phyloP scores from a whole-genome alignment of 2,888 invertebrate species.

The Dolichomitus sp. region DNA sequence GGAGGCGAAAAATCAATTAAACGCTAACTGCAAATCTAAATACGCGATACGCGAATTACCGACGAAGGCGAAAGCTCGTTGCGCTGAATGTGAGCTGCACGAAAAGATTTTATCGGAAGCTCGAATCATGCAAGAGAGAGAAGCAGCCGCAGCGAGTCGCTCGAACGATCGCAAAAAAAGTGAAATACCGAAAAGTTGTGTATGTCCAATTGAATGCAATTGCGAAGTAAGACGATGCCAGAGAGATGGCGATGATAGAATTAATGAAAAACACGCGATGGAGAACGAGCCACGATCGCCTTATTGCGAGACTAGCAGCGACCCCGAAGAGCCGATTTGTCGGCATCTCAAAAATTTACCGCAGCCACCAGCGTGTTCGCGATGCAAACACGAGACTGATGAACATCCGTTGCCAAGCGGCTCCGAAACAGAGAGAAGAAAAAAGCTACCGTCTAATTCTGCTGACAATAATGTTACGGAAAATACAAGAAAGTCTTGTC shows the following conservation, averaged over 20 bases:
- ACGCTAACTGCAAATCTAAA: conserved; percentile 78
- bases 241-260: conserved; percentile 10
- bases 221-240: conserved; percentile 70
- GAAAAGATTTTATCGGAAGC: conserved; percentile 60
- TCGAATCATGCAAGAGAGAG: conserved; percentile 2
- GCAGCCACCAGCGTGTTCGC: neutral
- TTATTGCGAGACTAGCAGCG: conserved; percentile 49
- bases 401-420: conserved; percentile 1
- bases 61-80: conserved; percentile 12
- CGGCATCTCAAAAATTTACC: neutral
- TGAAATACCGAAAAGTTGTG: conserved; percentile 6
- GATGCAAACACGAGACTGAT: conserved; percentile 19
- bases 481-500: conserved; percentile 75
- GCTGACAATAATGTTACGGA: conserved; percentile 47
- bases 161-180: neutral
- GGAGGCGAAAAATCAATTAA: conserved; percentile 82
- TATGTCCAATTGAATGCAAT: conserved; percentile 68
- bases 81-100: conserved; percentile 52
- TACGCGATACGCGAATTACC: conserved; percentile 58
- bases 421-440: conserved; percentile 21
- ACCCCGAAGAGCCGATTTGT: conserved; percentile 25
- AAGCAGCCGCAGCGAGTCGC: neutral
- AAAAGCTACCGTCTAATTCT: conserved; percentile 31
- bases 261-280: conserved; percentile 17
- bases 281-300: conserved; percentile 42